A percentile compares a stretch with the other conserved stretches of the same genome.
phyloP scores from a whole-genome alignment of 2,888 invertebrate genomes.

The Aphodius sticticus region DNA sequence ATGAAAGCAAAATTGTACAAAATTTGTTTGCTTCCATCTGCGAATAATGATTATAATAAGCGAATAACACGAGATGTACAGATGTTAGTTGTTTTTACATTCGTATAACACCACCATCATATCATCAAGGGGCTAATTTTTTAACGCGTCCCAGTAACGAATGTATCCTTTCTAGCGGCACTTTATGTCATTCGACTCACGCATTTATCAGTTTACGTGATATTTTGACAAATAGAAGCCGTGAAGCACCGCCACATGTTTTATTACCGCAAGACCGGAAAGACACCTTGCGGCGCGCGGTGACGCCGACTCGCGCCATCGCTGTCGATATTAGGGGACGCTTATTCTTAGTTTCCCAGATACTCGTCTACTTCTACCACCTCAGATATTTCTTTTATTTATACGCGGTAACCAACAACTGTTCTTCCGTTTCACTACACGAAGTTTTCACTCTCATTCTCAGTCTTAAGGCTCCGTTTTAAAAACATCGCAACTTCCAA shows the following conservation, averaged over 20 bases:
- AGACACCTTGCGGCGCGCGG: not conserved
- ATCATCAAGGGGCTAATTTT: not conserved
- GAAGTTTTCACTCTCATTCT: not conserved
- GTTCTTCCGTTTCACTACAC: not conserved
- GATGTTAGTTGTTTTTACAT: too few species aligned
- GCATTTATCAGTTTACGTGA: constrained; percentile 4
- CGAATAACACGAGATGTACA: too few species aligned
- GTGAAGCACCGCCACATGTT: not conserved
- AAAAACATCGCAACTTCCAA: too few species aligned
- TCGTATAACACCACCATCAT: too few species aligned
- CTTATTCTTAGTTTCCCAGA: not conserved
- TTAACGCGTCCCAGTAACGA: not conserved
- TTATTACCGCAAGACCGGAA: not conserved
- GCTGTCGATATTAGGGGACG: not conserved
- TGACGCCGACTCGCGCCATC: not conserved
- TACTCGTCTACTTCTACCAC: not conserved
- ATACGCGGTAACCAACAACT: not conserved
- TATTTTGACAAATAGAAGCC: not conserved
- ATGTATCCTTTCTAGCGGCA: not conserved
- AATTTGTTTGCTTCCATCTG: too few species aligned
- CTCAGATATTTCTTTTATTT: not conserved
- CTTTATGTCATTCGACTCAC: not conserved
- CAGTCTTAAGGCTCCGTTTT: too few species aligned
- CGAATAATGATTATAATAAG: too few species aligned
- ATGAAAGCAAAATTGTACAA: too few species aligned